Conservation (phyloP, 2,888 invertebrate species). For the Cosmorhoe ocellata region DNA sequence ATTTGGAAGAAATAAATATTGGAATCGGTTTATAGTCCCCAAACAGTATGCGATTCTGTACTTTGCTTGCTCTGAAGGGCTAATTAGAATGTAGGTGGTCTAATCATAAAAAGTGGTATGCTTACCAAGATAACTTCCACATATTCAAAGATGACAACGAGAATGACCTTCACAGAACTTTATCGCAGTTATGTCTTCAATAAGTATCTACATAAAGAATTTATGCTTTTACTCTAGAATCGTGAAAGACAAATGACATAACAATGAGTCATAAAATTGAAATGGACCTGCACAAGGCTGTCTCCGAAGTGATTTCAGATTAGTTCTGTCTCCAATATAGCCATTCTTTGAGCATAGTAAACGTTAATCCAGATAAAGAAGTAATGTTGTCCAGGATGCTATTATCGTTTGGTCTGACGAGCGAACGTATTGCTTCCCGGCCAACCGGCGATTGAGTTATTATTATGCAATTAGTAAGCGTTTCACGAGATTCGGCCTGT, state of each 20-base stretch:
- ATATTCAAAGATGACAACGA: too few species aligned
- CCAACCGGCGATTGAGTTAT: slow-evolving; percentile 69
- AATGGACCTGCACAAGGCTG: background rate
- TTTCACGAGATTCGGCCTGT: slow-evolving; percentile 52
- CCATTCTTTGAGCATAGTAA: slow-evolving; percentile 7
- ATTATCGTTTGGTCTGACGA: slow-evolving; percentile 42
- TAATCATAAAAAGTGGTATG: too few species aligned
- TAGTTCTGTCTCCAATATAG: slow-evolving; percentile 13
- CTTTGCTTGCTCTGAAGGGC: too few species aligned
- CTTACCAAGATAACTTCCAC: too few species aligned
- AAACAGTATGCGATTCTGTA: too few species aligned
- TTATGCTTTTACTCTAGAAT: background rate
- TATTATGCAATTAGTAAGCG: slow-evolving; percentile 74
- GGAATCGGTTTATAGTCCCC: too few species aligned
- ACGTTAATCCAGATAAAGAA: slow-evolving; percentile 11
- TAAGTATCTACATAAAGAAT: too few species aligned
- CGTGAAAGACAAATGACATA: slow-evolving; percentile 1
- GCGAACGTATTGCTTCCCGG: background rate
- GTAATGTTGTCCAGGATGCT: slow-evolving; percentile 22
- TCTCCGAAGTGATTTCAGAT: slow-evolving; percentile 8
- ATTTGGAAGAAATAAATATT: too few species aligned
- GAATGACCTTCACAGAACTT: too few species aligned
- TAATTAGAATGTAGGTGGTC: too few species aligned
- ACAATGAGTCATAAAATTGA: slow-evolving; percentile 6
- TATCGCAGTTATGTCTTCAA: too few species aligned